Base-by-base conservation (phyloP, 2,888 invertebrate genomes). In the Cosmopolites sordidus region DNA sequence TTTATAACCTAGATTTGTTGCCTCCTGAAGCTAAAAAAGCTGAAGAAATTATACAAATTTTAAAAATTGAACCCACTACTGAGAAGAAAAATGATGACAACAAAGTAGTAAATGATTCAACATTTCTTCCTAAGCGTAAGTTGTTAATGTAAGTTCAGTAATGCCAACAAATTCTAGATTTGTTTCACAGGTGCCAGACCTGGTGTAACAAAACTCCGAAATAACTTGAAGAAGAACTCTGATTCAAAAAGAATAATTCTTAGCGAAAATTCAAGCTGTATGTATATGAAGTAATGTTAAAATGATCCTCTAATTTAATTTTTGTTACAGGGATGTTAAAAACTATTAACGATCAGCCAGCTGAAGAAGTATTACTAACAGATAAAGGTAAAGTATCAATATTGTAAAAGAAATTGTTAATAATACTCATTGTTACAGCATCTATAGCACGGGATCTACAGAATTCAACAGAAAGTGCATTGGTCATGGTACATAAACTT, bases 281-380 rank as follows among this genome's bases (percentile, higher is more conserved):
- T 51, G 51, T 47, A 43, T 41, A 18, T 2, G n/a, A 16, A 16
- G n/a, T 6, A 16, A 40, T 40, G 3, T 6, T 27, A 6, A 27
- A 6, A 27, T 27, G 6, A 27, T 27, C 9, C 12, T 29, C 12
- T 29, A 22, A 1, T 30, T 1, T 27, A 11, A 8, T 14, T 45
- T 17, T 45, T 33, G 5, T 49, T 56, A 48, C 22, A 58, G 58
- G 54, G 54, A 16, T 40, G 8, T 30, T 58, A 12, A 58, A 40
- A 30, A 46, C 58, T 2, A 58, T 58, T 14, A 58, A 58, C 27
- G 54, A 58, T 27, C 39, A 55, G 33, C 58, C 58, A 14, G 58
- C 58, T 12, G 27, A 45, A 11, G 51, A 51, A 48, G 58, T 58
- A 1, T 16, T 58, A 16, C 14, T 48, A 3, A 58, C 57, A 2